phyloP scores from a whole-genome alignment of 2,888 invertebrate species.

The Clitarchus hookeri region DNA sequence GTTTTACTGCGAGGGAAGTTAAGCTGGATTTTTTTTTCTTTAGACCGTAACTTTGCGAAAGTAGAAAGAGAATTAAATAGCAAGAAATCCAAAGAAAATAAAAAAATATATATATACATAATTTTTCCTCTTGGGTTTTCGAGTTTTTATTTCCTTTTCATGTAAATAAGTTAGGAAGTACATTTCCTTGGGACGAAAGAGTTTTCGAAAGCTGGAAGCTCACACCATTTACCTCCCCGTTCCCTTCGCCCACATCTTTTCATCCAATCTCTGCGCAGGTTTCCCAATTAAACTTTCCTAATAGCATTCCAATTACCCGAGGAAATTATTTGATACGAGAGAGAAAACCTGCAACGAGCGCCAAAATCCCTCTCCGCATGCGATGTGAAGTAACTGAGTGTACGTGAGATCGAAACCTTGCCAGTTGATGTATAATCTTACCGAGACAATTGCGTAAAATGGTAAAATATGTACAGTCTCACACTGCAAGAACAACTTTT shows the following conservation, averaged over 20 bases:
- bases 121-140: neutral
- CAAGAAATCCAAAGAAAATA: neutral
- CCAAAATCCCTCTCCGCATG: neutral
- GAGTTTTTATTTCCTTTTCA: neutral
- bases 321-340: slow-evolving; percentile 4
- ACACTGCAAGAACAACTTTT: too few species aligned
- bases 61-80: neutral
- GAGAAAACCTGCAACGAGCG: neutral
- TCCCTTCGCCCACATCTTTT: neutral
- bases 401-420: neutral
- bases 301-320: neutral
- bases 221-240: neutral
- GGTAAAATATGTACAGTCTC: too few species aligned
- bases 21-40: neutral
- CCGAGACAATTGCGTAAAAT: too few species aligned
- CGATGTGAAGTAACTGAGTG: neutral
- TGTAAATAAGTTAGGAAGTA: slow-evolving; percentile 14
- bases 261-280: neutral
- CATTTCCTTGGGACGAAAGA: neutral
- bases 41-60: neutral
- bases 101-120: neutral
- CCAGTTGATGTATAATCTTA: too few species aligned
- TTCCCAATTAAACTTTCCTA: slow-evolving; percentile 3
- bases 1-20: slow-evolving; percentile 9
- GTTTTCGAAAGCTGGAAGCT: neutral